Evolutionary conservation across 2,797 vertebrate genomes (phyloP).

Genomic region (Urocyon cinereoargenteus): DNA sequence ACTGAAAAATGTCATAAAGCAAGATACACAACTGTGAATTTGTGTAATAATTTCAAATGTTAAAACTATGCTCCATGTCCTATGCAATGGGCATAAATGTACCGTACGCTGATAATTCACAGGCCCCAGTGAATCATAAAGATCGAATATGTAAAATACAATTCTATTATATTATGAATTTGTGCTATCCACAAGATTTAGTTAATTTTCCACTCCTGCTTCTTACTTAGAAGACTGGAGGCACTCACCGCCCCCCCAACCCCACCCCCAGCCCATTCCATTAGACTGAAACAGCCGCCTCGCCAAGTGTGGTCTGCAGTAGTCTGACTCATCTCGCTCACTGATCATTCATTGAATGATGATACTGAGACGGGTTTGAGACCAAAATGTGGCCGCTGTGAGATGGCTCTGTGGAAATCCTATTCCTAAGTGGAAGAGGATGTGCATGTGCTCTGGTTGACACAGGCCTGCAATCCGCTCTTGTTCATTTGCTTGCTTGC

Average conservation of each 20-base stretch:
- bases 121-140: slow-evolving; percentile 49
- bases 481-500: neutral
- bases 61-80: slow-evolving; percentile 57
- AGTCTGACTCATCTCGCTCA: neutral
- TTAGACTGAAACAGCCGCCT: neutral
- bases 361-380: neutral
- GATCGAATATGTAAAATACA: slow-evolving; percentile 22
- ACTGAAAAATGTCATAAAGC: slow-evolving; percentile 70
- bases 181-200: neutral
- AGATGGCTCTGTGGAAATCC: neutral
- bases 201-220: neutral
- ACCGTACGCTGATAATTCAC: neutral
- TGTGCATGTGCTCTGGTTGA: accelerated
- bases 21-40: slow-evolving; percentile 67
- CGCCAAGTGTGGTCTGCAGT: neutral
- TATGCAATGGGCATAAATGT: slow-evolving; percentile 52
- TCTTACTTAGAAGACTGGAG: neutral
- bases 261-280: neutral
- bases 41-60: slow-evolving; percentile 64
- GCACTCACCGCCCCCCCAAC: accelerated
- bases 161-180: neutral
- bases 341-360: neutral
- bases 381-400: no score
- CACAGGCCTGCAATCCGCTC: neutral
- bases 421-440: neutral